A percentile compares a stretch with the other conserved stretches of the same genome.
Conservation (phyloP, 2,113 vertebrate genomes). For the Corynorhinus townsendii region DNA sequence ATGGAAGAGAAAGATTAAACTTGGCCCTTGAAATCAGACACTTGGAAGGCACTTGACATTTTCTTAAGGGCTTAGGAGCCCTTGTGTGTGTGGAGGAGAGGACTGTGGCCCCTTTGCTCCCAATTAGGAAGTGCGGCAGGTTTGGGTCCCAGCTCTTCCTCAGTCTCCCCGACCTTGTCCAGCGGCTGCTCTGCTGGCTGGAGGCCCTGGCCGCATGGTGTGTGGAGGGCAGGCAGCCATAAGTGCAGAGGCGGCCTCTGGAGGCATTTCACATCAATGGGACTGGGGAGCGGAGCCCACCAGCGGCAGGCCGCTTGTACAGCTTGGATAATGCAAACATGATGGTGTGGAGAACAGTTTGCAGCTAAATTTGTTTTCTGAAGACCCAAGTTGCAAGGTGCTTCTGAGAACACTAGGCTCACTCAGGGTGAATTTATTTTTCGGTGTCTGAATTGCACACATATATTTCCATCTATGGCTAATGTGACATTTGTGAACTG, state of each 20-base stretch:
- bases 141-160: not conserved
- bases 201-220: not conserved
- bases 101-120: fast-evolving
- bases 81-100: not conserved
- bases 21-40: not conserved
- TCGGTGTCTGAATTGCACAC: not conserved
- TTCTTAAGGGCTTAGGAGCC: not conserved
- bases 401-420: not conserved
- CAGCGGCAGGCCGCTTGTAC: fast-evolving
- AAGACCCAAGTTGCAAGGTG: not conserved
- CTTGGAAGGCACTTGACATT: not conserved
- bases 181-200: not conserved
- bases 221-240: not conserved
- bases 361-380: not conserved
- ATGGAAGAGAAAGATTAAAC: not conserved
- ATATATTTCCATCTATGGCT: not conserved
- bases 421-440: not conserved
- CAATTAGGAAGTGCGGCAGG: not conserved
- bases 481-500: not conserved
- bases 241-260: not conserved
- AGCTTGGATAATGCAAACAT: not conserved
- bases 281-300: not conserved
- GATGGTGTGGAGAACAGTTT: not conserved
- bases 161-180: not conserved
- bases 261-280: not conserved